Evolutionary conservation across 30 jellyfish, hydroid and myxozoan genomes (phyloP), one percentile per base, ranked within the genome.

Genomic region (Cassiopea andromeda): DNA sequence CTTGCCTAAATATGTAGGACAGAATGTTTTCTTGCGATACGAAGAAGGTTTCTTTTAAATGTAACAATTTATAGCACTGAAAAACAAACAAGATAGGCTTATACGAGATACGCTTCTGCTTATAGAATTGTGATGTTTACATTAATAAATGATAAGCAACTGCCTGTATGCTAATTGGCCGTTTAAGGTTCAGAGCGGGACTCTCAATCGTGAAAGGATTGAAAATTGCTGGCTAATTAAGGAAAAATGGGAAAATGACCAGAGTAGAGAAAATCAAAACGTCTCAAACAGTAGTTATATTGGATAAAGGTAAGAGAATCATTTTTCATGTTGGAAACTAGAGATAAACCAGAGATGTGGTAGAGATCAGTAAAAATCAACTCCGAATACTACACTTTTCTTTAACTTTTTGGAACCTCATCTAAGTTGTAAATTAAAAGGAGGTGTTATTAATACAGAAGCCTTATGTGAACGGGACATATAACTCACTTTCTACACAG

Each of bases 151-250:
- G 49, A 83, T 83, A 71, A 83, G 91, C 58, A 83, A 43, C 76
- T 10, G 77, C 85, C 76, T 68, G 91, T 71, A 83, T 83, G 91
- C 57, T 83, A 83, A 83, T 83, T 83, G 91, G 91, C 84, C 75
- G 69, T 82, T 66, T 67, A 59, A 73, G 84, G 49, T 83, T 83
- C 78, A 75, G 91, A 83, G 91, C 91, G 57, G 91, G 91, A 83
- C 91, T 83, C 91, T 70, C 79, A 83, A 83, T 81, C 82, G 80
- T n/a, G 44, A 69, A 61, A 61, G 81, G 73, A 81, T 6, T 66
- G 82, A 47, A 77, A 77, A 77, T 50, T 49, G 86, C 48, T 77
- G 15, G 71, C 50, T 77, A 70, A 18, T 70, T 43, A 18, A 17
- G 50, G 27, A 16, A 70, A 70, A 59, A 6, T 19, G 60, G 74